Conservation (phyloP, 2,888 invertebrate genomes). For the Nysson spinosus region DNA sequence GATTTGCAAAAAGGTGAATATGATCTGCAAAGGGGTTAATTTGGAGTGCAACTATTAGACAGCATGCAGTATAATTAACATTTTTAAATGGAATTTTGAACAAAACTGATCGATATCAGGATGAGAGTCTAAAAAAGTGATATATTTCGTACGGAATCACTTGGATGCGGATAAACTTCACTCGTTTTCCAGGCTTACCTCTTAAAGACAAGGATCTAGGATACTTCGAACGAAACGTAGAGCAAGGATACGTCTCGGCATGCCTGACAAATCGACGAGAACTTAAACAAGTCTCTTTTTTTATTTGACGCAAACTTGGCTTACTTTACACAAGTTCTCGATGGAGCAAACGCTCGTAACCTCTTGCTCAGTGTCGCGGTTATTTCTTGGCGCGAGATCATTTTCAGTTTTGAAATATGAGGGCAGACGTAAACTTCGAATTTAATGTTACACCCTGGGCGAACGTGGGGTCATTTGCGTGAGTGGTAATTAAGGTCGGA, state of each 20-base stretch:
- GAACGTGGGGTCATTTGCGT: constrained; percentile 35
- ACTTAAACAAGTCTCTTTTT: constrained; percentile 36
- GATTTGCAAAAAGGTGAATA: no score
- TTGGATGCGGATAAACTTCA: constrained; percentile 10
- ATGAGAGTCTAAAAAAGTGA: no score
- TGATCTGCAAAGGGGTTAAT: no score
- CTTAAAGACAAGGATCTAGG: constrained; percentile 38
- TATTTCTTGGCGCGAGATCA: constrained; percentile 32
- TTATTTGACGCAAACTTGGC: constrained; percentile 32
- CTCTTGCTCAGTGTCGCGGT: constrained; percentile 19
- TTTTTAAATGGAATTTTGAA: no score
- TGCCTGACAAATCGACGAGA: constrained; percentile 59
- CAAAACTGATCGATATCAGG: no score
- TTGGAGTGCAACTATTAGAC: no score
- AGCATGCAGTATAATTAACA: no score
- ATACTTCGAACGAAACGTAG: constrained; percentile 47
- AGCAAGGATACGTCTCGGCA: constrained; percentile 54
- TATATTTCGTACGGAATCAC: constrained; percentile 27
- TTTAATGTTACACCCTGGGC: constrained; percentile 24
- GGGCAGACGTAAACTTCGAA: constrained; percentile 16
- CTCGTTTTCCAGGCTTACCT: constrained; percentile 21
- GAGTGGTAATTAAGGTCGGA: constrained; percentile 52
- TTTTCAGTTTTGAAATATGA: constrained; percentile 24
- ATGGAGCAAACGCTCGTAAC: constrained; percentile 19
- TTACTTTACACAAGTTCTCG: constrained; percentile 46